Base-by-base conservation (phyloP, 2,888 invertebrate species). In the Lordiphosa andalusiaca region DNA sequence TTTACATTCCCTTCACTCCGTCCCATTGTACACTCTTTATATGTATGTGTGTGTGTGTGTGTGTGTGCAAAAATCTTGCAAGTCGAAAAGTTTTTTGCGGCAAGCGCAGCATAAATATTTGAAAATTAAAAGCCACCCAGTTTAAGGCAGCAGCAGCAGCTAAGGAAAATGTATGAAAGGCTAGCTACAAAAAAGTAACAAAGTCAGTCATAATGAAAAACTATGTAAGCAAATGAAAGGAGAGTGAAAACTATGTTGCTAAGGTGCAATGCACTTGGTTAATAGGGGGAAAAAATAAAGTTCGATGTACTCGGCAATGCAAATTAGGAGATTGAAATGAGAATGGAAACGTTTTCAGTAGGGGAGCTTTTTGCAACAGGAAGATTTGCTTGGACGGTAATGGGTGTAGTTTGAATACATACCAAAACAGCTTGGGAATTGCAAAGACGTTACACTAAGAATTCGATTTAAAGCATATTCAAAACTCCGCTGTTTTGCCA, bases 31-130 rank as follows among this genome's bases (percentile, higher is more conserved):
- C n/a, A 12, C 37, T n/a, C 16, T 16, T 9, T 13, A 16, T 4
- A 6, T 39, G 9, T 16, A 12, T 7, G 41, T 49, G 25, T 23
- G 33, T 38, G 50, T 49, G 25, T 23, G 33, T 38, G 50, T 57
- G 57, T 53, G 56, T 51, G 40, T 55, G 56, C 57, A 74, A 64
- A 82, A 67, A 57, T 71, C 74, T 77, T 67, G 30, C 58, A 53
- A 64, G 68, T 48, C 44, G 25, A 51, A 76, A 65, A 53, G 64
- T 67, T 59, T 60, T 44, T 25, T 67, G 49, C 55, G 62, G 51
- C 62, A 48, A 64, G 59, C 65, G 53, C 49, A 55, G 62, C 73
- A 72, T 67, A 83, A 80, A 83, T 83, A 72, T 83, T 72, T 74
- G 42, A 50, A 71, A 76, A 76, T 80, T 63, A 75, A 76, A 80